phyloP scores from a whole-genome alignment of 2,888 invertebrate species.

The Octodonta nipae region DNA sequence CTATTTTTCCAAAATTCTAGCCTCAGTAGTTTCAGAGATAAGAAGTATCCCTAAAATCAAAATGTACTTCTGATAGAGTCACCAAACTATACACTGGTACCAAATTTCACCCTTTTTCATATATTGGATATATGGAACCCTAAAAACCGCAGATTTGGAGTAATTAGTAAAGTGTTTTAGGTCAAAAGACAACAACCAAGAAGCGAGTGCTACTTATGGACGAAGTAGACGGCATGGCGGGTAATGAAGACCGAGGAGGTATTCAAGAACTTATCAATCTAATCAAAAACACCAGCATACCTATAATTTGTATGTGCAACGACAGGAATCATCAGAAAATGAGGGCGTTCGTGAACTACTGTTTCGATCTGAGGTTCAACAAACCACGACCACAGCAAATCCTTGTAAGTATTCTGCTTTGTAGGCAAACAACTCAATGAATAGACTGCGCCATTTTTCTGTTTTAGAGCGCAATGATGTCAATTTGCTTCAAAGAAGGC shows the following conservation, averaged over 20 bases:
- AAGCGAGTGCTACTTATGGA: conserved; percentile 97
- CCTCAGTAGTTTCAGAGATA: no score
- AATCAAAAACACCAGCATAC: conserved; percentile 76
- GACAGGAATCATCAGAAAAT: conserved; percentile 89
- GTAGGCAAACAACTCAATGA: no score
- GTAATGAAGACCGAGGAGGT: conserved; percentile 96
- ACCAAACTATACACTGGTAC: no score
- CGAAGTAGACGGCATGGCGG: conserved; percentile 99
- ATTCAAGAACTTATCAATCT: conserved; percentile 84
- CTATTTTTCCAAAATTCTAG: no score
- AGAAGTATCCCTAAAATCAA: no score
- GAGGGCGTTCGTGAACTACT: conserved; percentile 81
- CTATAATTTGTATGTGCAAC: conserved; percentile 96
- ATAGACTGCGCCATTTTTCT: no score
- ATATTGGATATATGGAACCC: no score
- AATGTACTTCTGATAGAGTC: no score
- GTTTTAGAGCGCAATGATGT: conserved; percentile 79
- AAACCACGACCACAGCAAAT: conserved; percentile 84
- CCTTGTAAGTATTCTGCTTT: conserved; percentile 49
- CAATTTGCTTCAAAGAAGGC: conserved; percentile 82
- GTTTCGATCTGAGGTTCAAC: conserved; percentile 79
- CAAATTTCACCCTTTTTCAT: no score
- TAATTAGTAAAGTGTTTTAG: no score
- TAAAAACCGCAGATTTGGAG: no score
- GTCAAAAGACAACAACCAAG: conserved; percentile 36